These are phyloP conservation scores for Megaceryle alcyon DNA, from an alignment of 2,797 vertebrate genomes.

Conservation along the genomic window DNA sequence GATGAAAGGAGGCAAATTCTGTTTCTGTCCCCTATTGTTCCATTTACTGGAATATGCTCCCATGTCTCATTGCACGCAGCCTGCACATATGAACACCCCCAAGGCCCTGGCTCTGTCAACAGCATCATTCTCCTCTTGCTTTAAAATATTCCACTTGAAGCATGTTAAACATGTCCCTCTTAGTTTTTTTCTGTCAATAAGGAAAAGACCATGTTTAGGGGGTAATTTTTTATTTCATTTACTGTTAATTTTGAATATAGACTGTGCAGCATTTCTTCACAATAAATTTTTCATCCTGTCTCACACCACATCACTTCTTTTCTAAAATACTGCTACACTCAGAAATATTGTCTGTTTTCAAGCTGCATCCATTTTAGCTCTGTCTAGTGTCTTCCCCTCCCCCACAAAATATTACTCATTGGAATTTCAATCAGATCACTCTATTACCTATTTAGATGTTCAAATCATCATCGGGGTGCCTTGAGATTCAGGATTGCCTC, in stretches of 20 bases:
- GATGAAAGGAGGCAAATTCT: not conserved
- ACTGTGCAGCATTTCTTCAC: not conserved
- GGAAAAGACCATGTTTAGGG: not conserved
- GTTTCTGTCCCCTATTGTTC: not conserved
- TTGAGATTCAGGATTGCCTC: not conserved
- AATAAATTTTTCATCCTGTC: not conserved
- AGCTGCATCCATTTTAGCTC: not conserved
- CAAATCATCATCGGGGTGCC: not conserved
- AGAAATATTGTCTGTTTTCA: not conserved
- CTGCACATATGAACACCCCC: not conserved
- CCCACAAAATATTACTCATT: not conserved
- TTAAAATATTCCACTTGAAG: not conserved
- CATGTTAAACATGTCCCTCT: not conserved
- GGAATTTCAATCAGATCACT: conserved; percentile 4
- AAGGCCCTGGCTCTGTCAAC: not conserved
- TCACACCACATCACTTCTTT: not conserved
- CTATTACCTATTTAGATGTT: not conserved
- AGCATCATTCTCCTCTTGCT: not conserved
- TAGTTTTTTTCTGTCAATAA: not conserved
- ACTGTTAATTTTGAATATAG: not conserved
- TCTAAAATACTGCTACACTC: not conserved
- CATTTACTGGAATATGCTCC: not conserved
- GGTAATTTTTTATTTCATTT: not conserved
- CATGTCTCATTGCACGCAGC: not conserved
- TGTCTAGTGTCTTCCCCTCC: not conserved